Evolutionary conservation across 2,113 vertebrate species (phyloP), one percentile per base, ranked within the genome.

Genomic region (Alosa alosa): DNA sequence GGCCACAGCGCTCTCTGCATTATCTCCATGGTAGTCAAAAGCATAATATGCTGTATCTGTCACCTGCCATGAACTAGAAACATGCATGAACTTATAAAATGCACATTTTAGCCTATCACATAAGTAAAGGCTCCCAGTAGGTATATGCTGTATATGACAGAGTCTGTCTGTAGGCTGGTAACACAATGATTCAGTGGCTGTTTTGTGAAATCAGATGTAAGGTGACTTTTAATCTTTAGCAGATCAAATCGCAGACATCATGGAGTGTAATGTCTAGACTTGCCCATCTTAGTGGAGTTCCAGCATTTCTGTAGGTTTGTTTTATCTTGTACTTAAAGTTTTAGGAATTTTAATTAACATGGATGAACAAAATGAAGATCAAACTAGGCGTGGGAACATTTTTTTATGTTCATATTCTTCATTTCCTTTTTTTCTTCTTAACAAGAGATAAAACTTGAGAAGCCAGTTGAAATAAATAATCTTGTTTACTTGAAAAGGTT

Each of bases 401-500:
- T 60, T 52, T 39, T 78, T 78, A 11, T 39, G 31, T 78, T 39
- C 72, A 39, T 78, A 78, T 78, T 88, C 88, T 86, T 88, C 82
- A 88, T 90, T 86, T 87, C 86, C 85, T 84, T 84, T 82, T 84
- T 60, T 39, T 78, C 31, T 72, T 85, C 81, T 88, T 81, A 86
- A 88, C 64, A 57, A 88, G 68, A 90, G 82, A 85, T 88, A 86
- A 88, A 88, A 86, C 87, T 75, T 57, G 86, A 87, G 84, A 89
- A 85, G 82, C 86, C 86, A 85, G 85, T 72, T 89, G 88, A 90
- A 89, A 90, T 88, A 88, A 89, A 88, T 86, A 86, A 90, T 89
- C 90, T 86, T 86, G 83, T 90, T 87, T 89, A 89, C 85, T 88
- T 72, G 68, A 86, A 88, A 90, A 90, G 90, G 87, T 90, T 90